Evolutionary conservation across 2,797 vertebrate species (phyloP).

Genomic region (Sebastes diploproa): DNA sequence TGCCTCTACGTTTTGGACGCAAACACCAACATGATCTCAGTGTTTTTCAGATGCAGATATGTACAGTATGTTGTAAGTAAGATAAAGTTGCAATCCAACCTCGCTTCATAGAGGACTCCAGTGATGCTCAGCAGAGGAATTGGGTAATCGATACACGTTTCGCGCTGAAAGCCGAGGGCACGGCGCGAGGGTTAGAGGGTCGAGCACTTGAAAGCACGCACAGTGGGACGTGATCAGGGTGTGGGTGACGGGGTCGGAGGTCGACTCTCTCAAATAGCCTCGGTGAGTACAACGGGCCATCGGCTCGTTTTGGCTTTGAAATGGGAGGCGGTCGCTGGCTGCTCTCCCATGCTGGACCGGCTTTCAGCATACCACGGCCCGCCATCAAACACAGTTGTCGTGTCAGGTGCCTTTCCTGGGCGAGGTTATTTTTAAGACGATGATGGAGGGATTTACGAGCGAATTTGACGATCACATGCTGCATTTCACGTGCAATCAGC

Average conservation of each 20-base stretch:
- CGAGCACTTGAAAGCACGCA: conserved; percentile 72
- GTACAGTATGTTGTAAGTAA: conserved; percentile 28
- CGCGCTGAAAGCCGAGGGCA: conserved; percentile 43
- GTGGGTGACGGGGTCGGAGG: conserved; percentile 81
- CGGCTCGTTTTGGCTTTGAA: conserved; percentile 85
- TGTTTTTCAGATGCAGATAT: conserved; percentile 18
- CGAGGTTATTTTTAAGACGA: conserved; percentile 82
- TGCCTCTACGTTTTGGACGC: conserved; percentile 4
- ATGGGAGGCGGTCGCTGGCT: conserved; percentile 69
- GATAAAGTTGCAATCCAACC: conserved; percentile 28
- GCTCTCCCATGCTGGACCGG: conserved; percentile 68
- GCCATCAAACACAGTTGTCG: conserved; percentile 83
- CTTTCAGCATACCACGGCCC: conserved; percentile 59
- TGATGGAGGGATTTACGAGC: conserved; percentile 52
- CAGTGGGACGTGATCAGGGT: conserved; percentile 71
- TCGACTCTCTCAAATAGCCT: conserved; percentile 81
- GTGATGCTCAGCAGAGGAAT: conserved; percentile 30
- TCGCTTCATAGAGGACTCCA: conserved; percentile 1
- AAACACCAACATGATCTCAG: conserved; percentile 6
- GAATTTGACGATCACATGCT: conserved; percentile 41
- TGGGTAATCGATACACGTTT: conserved; percentile 56
- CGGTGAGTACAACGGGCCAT: conserved; percentile 61
- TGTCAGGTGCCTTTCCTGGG: conserved; percentile 86
- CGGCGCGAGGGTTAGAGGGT: conserved; percentile 51
- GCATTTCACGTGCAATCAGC: conserved; percentile 31